A percentile compares a stretch with the other conserved stretches of the same genome.
phyloP scores from a whole-genome alignment of 1,140 invertebrate species.

The Adoxophyes honmai region DNA sequence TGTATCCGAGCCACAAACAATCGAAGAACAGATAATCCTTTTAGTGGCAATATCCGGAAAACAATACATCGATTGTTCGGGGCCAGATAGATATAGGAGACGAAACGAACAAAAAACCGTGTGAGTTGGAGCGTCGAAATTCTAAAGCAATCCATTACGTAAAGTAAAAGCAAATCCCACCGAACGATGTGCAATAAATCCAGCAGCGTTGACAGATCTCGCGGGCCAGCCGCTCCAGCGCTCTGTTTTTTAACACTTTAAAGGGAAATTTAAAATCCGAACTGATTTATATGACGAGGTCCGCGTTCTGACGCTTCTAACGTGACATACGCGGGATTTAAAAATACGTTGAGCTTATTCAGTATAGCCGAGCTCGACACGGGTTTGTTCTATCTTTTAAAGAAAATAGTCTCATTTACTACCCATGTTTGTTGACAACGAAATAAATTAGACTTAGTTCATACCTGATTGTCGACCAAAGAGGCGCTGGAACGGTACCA shows the following conservation, averaged over 20 bases:
- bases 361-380: too few species aligned
- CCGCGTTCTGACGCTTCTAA: too few species aligned
- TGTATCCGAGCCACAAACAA: too few species aligned
- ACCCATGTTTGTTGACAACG: too few species aligned
- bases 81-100: conserved; percentile 2
- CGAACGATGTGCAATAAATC: conserved; percentile 15
- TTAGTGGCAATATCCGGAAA: neutral
- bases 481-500: too few species aligned
- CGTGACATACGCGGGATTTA: too few species aligned
- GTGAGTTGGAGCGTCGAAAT: conserved; percentile 9
- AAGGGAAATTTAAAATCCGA: conserved; percentile 9
- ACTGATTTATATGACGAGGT: neutral
- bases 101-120: conserved; percentile 7
- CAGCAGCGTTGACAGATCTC: conserved; percentile 11
- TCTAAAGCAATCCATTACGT: conserved; percentile 14
- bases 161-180: conserved; percentile 11
- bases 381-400: too few species aligned
- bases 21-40: neutral
- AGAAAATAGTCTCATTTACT: too few species aligned
- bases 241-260: conserved; percentile 13
- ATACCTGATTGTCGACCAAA: too few species aligned
- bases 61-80: conserved; percentile 8
- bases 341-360: too few species aligned
- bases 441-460: too few species aligned
- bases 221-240: neutral